Conservation (phyloP, 2,797 vertebrate species). For the Sylvia borin region DNA sequence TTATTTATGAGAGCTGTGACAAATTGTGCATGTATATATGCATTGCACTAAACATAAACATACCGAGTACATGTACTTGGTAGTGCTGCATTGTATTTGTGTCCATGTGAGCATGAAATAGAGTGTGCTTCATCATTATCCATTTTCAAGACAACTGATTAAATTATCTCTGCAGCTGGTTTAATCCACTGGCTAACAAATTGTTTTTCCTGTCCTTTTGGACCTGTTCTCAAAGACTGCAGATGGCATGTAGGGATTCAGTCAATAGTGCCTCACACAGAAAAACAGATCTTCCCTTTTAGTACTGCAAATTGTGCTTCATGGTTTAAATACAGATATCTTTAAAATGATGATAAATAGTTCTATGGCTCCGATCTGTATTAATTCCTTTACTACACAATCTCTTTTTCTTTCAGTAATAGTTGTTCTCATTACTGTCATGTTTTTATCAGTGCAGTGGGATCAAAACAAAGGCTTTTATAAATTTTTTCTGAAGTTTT, state of each 20-base stretch:
- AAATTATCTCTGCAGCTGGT: neutral
- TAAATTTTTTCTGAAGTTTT: neutral
- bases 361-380: neutral
- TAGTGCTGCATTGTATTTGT: neutral
- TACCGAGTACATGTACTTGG: neutral
- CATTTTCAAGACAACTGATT: conserved; percentile 15
- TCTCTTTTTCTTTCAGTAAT: neutral
- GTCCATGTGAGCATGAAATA: neutral
- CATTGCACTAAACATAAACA: neutral
- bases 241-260: neutral
- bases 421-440: neutral
- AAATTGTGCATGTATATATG: neutral
- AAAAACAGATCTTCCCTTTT: neutral
- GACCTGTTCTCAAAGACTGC: neutral
- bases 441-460: neutral
- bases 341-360: neutral
- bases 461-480: neutral
- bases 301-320: neutral
- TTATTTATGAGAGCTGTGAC: neutral
- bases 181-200: neutral
- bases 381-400: neutral
- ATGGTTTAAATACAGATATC: neutral
- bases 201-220: neutral
- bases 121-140: neutral
- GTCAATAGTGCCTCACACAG: neutral